Evolutionary conservation across 2,113 vertebrate genomes (phyloP), one percentile per base, ranked within the genome.

Genomic region (Petrocephalus microphthalmus): DNA sequence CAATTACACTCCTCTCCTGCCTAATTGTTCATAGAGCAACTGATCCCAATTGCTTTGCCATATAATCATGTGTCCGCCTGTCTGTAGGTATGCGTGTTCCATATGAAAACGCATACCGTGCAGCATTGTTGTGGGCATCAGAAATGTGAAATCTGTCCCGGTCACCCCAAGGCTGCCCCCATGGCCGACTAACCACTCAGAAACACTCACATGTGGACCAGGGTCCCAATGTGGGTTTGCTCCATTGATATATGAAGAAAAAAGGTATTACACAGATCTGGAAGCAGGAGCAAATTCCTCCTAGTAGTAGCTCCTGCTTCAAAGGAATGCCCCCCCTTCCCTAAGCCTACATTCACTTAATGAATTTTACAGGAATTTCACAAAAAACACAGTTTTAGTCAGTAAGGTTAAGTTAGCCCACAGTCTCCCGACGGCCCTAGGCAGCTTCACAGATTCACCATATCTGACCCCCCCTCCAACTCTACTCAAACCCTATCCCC

Each of bases 51-150:
- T 54, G 81, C 7, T 52, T 37, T 25, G 45, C 49, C 89, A 88
- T 89, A 92, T 83, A 83, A 37, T 54, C 89, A 89, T 88, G 87
- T 88, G 54, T 86, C 84, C 83, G 87, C 3, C 85, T 89, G 82
- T 45, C 57, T 88, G 84, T 89, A 89, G 60, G 88, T 81, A 92
- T 86, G 86, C 85, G 87, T 13, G 37, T 78, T 78, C 33, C 71
- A 78, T 42, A 78, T 78, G 71, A 25, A 6, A 33, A 19, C 6
- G 6, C 33, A 33, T 19, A 7, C 33, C 5, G 0, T 37, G 33
- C 71, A 85, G 82, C 45, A 86, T 42, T 42, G 88, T 85, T 83
- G 85, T 60, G 82, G 89, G 84, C 47, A 90, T 87, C 82, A 25
- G 83, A 45, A 51, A 88, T 84, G 25, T 11, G 37, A 42, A 88